These are phyloP conservation scores for Chionis minor DNA, from an alignment of 2,113 vertebrate genomes.

Conservation along the genomic window DNA sequence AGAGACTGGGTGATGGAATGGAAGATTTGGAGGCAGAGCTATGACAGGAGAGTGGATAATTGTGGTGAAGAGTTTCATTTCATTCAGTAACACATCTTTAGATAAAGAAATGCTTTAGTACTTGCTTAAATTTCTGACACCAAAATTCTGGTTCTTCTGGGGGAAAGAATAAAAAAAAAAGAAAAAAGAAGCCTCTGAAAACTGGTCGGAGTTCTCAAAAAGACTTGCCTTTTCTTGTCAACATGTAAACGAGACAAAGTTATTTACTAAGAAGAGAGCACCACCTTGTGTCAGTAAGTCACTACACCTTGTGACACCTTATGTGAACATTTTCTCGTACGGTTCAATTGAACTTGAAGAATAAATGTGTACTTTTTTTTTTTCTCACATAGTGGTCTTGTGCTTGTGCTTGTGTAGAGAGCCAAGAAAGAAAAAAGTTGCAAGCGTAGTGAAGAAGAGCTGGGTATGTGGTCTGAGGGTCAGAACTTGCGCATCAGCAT, in stretches of 20 bases:
- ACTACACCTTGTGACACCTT: background rate
- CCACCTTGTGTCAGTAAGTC: constrained; percentile 74
- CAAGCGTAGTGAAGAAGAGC: background rate
- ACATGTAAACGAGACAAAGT: background rate
- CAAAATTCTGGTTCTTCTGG: background rate
- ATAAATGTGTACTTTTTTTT: background rate
- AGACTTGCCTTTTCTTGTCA: background rate
- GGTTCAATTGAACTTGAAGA: background rate
- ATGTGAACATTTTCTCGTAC: rapidly evolving
- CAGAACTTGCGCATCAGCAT: rapidly evolving
- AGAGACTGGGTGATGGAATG: background rate
- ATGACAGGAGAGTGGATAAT: background rate
- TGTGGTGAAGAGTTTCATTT: background rate
- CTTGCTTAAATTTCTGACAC: background rate
- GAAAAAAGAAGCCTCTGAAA: background rate
- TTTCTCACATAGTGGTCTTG: rapidly evolving
- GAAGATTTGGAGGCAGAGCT: background rate
- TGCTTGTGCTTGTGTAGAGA: background rate
- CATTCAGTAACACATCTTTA: background rate
- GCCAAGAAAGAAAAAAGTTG: background rate
- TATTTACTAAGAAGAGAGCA: constrained; percentile 77
- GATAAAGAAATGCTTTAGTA: background rate
- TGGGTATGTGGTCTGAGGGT: background rate
- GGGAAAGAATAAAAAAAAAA: background rate
- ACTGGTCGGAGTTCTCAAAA: background rate